Base-by-base conservation (phyloP, 2,888 invertebrate species). In the Philonicus albiceps region DNA sequence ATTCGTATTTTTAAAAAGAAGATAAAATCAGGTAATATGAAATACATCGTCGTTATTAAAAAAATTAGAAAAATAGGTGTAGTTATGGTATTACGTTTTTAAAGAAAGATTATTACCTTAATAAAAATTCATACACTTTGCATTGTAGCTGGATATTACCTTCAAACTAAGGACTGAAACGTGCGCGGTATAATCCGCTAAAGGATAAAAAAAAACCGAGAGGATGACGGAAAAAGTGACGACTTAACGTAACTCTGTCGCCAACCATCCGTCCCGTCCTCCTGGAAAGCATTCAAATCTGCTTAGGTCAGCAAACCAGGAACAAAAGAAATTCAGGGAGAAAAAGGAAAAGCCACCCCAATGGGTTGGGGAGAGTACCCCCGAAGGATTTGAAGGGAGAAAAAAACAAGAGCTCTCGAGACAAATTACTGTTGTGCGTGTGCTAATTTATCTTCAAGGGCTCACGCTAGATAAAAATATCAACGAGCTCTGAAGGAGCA, bases 391-490 rank as follows among this genome's bases (percentile, higher is more conserved):
- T 73, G 43, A 73, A 84, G 37, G 73, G 30, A n/a, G n/a, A 37
- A 40, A 73, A 84, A 72, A 84, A 73, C 84, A 73, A 73, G 84
- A 73, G 73, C 84, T 84, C 84, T 73, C 72, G 84, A 84, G 84
- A 84, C 84, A 84, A 84, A 84, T 84, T 84, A 84, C 84, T 16
- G 43, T 73, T 84, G 84, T 84, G 84, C 84, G 84, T 84, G 84
- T 73, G 84, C 84, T 84, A 84, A 84, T 84, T 84, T 84, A 84
- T 84, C 73, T 84, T 84, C 84, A 40, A 73, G 43, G 19, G 34
- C 64, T 83, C 64, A 83, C 22, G 81, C 81, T 64, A 34, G 64
- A 83, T 83, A 64, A 64, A 83, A 83, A 64, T 83, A 83, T 83
- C 64, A 55, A 31, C 81, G 31, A 22, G 22, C 64, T 7, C 13